Base-by-base conservation (phyloP, 2,797 vertebrate genomes). In the Cossypha dichroa region DNA sequence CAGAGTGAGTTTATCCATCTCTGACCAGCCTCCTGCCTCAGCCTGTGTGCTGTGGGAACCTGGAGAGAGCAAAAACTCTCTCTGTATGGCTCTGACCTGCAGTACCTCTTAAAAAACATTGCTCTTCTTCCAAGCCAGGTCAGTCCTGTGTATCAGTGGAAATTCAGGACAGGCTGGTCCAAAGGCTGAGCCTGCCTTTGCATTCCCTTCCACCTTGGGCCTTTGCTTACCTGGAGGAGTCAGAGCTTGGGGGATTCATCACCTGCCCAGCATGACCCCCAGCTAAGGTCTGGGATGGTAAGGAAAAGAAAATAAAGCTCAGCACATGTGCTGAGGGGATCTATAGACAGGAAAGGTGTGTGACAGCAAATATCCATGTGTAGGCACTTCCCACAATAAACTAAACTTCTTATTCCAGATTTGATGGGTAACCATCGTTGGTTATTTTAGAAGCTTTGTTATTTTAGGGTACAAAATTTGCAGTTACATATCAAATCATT, bases 181-280 rank as follows among this genome's bases (percentile, higher is more conserved):
- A 76, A 62, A 31, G 11, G 36, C 21, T 77, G 58, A 48, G 20
- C 43, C 15, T 59, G 20, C 16, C 25, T n/a, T 51, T 54, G 31
- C 0, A 1, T 18, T 73, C 36, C 18, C 13, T 68, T 58, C 23
- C 14, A 36, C 23, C 21, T 40, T 1, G 1, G 14, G 43, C 31
- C 46, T 18, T 4, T 34, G 40, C 5, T 69, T 67, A 13, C 0
- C 0, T 48, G 40, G 9, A 62, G 19, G 23, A 79, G 26, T 4
- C 10, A 2, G 13, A 38, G 10, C 63, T 38, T 55, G 48, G 40
- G 52, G 79, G 15, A 5, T 29, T 54, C 2, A 3, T 25, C 13
- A 23, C 23, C 52, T 48, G n/a, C n/a, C 15, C 13, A 10, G 11
- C 0, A 0, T 11, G 51, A 59, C 12, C 56, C 9, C 26, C 26